Percentiles rank a stretch among this genome's conserved stretches.
Evolutionary conservation across 2,113 vertebrate species (phyloP).

Genomic region (Salminus brasiliensis): DNA sequence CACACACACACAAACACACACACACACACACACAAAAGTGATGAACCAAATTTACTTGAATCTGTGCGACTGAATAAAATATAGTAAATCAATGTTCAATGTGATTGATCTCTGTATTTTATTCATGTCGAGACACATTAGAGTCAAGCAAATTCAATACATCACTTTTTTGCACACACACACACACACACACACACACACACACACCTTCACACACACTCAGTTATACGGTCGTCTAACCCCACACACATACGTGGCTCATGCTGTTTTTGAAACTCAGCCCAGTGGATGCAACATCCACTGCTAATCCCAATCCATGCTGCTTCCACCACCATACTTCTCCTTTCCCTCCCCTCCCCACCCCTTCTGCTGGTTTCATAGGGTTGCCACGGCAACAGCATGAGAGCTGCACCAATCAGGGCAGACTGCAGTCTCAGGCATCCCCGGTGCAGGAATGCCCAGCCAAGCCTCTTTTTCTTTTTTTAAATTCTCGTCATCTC

Average conservation of each 20-base stretch:
- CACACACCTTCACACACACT: not conserved
- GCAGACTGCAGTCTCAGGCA: constrained; percentile 61
- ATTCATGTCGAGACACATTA: not conserved
- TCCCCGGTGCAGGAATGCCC: constrained; percentile 65
- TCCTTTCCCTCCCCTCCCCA: too few relatives aligned
- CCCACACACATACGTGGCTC: constrained; percentile 32
- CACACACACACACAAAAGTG: not conserved
- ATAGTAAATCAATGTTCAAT: not conserved
- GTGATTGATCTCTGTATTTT: not conserved
- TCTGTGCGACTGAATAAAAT: not conserved
- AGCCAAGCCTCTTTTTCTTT: constrained; percentile 67
- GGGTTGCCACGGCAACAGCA: constrained; percentile 65
- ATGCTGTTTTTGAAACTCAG: constrained; percentile 76
- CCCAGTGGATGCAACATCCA: constrained; percentile 48
- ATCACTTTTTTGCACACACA: not conserved
- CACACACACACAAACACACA: constrained; percentile 7
- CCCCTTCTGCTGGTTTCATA: constrained; percentile 56
- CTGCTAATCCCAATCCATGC: constrained; percentile 56
- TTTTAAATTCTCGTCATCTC: constrained; percentile 49
- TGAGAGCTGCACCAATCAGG: constrained; percentile 60
- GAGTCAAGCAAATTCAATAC: not conserved
- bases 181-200: not conserved
- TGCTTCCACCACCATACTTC: constrained; percentile 38
- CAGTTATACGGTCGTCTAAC: too few relatives aligned
- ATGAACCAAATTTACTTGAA: not conserved